Conservation (phyloP, 2,797 vertebrate genomes). For the Urosaurus nigricauda region DNA sequence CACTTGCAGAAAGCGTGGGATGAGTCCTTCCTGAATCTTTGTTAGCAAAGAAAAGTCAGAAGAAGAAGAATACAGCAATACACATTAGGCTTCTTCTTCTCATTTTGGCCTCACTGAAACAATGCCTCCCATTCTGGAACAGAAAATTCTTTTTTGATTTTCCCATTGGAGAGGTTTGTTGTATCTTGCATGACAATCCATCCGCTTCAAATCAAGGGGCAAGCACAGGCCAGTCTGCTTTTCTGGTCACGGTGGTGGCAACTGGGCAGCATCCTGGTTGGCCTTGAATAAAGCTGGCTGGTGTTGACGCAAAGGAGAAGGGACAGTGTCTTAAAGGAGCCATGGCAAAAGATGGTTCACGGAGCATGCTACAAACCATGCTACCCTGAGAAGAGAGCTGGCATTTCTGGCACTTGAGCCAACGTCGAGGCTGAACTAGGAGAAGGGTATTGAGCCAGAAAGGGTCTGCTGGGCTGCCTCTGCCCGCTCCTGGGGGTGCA, state of each 20-base stretch:
- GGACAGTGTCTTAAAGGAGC: neutral
- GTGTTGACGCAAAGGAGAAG: neutral
- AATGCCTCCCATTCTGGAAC: neutral
- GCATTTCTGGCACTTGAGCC: conserved; percentile 19
- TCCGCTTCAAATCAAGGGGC: neutral
- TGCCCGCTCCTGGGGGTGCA: neutral
- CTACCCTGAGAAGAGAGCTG: conserved; percentile 58
- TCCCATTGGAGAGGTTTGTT: neutral
- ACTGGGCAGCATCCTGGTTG: too few species aligned
- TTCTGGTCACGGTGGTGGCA: neutral
- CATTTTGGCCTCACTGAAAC: too few species aligned
- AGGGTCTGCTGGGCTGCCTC: neutral
- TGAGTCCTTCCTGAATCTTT: too few species aligned
- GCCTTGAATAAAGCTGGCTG: too few species aligned
- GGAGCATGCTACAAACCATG: neutral
- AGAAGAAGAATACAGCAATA: too few species aligned
- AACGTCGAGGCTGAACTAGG: neutral
- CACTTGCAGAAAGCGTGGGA: too few species aligned
- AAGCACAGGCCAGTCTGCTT: too few species aligned
- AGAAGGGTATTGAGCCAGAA: neutral
- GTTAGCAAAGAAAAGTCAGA: too few species aligned
- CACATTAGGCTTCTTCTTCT: neutral
- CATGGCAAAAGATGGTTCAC: too few species aligned
- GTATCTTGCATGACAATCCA: too few species aligned
- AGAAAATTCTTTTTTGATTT: neutral